A percentile compares a stretch with the other conserved stretches of the same genome.
phyloP scores from a whole-genome alignment of 2,113 vertebrate species.

The Platysternon megacephalum region DNA sequence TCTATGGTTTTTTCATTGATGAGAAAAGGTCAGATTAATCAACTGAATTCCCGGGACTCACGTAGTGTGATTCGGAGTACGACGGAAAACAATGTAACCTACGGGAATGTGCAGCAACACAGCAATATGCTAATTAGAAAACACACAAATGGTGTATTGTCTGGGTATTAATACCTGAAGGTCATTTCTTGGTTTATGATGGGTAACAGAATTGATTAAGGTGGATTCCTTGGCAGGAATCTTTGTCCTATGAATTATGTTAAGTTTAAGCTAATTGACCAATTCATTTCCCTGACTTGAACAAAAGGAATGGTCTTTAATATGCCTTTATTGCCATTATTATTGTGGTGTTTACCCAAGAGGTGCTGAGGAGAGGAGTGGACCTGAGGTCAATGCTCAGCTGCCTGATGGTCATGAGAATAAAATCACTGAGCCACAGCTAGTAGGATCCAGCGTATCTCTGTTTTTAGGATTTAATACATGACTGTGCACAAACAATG shows the following conservation, averaged over 20 bases:
- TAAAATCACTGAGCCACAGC: background rate
- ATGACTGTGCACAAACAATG: background rate
- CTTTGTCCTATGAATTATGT: background rate
- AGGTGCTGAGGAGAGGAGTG: background rate
- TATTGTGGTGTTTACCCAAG: background rate
- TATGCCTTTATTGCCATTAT: background rate
- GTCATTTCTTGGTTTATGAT: slow-evolving; percentile 41
- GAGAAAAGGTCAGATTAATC: slow-evolving; percentile 4
- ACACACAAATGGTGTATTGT: slow-evolving; percentile 78
- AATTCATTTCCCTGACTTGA: background rate
- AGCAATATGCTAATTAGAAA: slow-evolving; percentile 79
- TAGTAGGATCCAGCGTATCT: background rate
- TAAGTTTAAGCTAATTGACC: slow-evolving; percentile 18
- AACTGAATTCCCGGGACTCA: background rate
- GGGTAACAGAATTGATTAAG: slow-evolving; percentile 15
- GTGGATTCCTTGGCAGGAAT: slow-evolving; percentile 32
- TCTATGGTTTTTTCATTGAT: background rate
- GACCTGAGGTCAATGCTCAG: background rate
- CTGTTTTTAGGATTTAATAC: slow-evolving; percentile 22
- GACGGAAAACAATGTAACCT: slow-evolving; percentile 70
- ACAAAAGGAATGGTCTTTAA: background rate
- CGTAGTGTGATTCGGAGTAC: slow-evolving; percentile 5
- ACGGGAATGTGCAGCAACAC: slow-evolving; percentile 80
- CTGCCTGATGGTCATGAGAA: background rate
- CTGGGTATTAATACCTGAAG: slow-evolving; percentile 52